phyloP scores from a whole-genome alignment of 2,113 vertebrate genomes.

The Eleginops maclovinus region DNA sequence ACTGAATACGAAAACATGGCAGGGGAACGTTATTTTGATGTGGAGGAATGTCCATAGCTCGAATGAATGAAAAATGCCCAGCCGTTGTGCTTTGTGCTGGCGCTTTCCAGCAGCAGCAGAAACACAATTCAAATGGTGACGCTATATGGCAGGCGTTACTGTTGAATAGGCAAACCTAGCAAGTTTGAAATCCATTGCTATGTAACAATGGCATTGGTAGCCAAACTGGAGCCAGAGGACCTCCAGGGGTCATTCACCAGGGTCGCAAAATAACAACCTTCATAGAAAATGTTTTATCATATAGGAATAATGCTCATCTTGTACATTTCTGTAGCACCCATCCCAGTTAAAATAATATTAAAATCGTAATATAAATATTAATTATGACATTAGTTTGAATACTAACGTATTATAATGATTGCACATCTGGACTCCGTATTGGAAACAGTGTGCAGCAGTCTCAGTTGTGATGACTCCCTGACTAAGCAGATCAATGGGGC shows the following conservation, averaged over 20 bases:
- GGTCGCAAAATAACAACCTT: conserved; percentile 12
- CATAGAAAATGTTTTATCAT: not conserved
- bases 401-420: not conserved
- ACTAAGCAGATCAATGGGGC: conserved; percentile 75
- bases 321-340: not conserved
- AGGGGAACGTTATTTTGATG: not conserved
- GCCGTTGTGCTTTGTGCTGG: conserved; percentile 32
- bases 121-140: not conserved
- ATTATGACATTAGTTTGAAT: not conserved
- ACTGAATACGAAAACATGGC: not conserved
- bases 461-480: conserved; percentile 42
- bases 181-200: not conserved
- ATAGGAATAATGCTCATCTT: not conserved
- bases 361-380: not conserved
- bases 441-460: conserved; percentile 13
- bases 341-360: not conserved
- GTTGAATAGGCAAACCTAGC: conserved; percentile 5
- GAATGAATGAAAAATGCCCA: conserved; percentile 24
- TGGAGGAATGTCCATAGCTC: not conserved
- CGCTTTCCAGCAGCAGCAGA: conserved; percentile 14
- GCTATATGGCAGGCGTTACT: not conserved
- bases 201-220: not conserved
- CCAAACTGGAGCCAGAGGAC: not conserved
- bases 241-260: conserved; percentile 26
- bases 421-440: conserved; percentile 31